phyloP scores from a whole-genome alignment of 2,888 invertebrate genomes.

The Tinea pellionella region DNA sequence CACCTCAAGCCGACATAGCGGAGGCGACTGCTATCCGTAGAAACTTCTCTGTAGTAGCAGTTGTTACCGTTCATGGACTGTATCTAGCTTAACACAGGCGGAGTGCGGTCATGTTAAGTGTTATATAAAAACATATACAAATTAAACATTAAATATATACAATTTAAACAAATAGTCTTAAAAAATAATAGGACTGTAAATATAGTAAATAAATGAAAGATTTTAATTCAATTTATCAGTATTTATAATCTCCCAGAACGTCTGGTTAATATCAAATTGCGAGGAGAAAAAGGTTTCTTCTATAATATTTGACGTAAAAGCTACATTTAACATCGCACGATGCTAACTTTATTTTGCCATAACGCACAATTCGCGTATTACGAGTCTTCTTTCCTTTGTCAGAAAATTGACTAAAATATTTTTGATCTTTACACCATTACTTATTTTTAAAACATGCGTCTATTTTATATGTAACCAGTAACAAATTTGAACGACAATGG shows the following conservation, averaged over 20 bases:
- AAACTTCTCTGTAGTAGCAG: no score
- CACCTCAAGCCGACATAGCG: no score
- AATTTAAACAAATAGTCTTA: no score
- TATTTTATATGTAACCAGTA: background rate
- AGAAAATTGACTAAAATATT: background rate
- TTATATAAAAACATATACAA: no score
- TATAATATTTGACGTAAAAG: background rate
- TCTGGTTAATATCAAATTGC: background rate
- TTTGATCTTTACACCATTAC: background rate
- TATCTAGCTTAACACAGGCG: no score
- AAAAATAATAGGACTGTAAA: no score
- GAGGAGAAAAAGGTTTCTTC: background rate
- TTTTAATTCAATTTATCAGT: background rate
- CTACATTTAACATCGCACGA: background rate
- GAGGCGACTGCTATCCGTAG: no score
- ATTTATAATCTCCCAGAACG: background rate
- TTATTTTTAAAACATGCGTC: background rate
- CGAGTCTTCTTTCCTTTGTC: background rate
- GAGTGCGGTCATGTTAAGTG: no score
- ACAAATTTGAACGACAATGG: no score
- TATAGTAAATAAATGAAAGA: no score
- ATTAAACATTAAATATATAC: no score
- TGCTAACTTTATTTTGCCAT: conserved; percentile 3
- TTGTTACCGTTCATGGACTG: no score
- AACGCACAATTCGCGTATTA: conserved; percentile 4